These are phyloP conservation scores for Sinhomidia bicolor DNA, from an alignment of 2,888 invertebrate genomes.

Conservation along the genomic window DNA sequence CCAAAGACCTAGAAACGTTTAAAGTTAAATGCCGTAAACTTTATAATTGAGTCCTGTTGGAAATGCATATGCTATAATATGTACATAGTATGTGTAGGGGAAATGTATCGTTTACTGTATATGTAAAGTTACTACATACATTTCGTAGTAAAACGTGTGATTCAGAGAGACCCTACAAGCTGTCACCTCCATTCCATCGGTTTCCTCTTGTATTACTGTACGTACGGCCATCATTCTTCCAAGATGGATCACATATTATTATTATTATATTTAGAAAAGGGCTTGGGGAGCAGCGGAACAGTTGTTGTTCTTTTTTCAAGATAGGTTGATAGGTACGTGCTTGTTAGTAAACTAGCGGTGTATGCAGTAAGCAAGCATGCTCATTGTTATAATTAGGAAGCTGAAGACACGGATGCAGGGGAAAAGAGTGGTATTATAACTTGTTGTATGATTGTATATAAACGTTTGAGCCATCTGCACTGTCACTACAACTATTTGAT, in stretches of 20 bases:
- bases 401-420: too few relatives aligned
- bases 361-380: neutral
- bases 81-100: too few relatives aligned
- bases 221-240: constrained; percentile 43
- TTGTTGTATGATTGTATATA: too few relatives aligned
- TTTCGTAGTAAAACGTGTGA: too few relatives aligned
- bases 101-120: too few relatives aligned
- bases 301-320: constrained; percentile 31
- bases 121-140: too few relatives aligned
- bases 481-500: neutral
- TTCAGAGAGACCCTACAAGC: constrained; percentile 46
- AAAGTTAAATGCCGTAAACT: too few relatives aligned
- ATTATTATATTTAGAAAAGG: neutral
- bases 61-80: too few relatives aligned
- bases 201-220: neutral
- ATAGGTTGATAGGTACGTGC: neutral
- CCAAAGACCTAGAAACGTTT: neutral
- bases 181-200: constrained; percentile 57
- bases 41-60: too few relatives aligned
- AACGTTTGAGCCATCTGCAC: neutral
- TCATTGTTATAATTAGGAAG: constrained; percentile 28
- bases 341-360: neutral
- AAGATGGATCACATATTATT: constrained; percentile 41
- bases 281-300: constrained; percentile 2
- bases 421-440: neutral